These are phyloP conservation scores for Caligus rogercresseyi DNA, from an alignment of 1,140 invertebrate genomes.

Conservation along the genomic window DNA sequence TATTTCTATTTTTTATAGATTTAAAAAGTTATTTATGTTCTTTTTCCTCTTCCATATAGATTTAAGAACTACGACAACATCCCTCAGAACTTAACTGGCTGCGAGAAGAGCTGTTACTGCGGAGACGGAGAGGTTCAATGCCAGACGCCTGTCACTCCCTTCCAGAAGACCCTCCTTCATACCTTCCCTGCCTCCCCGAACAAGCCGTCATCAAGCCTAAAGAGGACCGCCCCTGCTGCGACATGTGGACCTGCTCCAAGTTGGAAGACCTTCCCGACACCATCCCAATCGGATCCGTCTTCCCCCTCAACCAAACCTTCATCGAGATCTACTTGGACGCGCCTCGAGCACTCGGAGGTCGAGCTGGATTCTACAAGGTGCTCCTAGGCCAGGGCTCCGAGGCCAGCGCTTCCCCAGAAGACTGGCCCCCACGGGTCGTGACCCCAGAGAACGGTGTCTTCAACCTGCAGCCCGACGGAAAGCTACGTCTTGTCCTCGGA, in stretches of 20 bases:
- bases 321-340: background rate
- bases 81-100: conserved; percentile 48
- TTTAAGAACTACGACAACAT: conserved; percentile 44
- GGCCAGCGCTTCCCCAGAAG: background rate
- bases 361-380: conserved; percentile 21
- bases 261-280: conserved; percentile 12
- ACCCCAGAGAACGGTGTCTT: background rate
- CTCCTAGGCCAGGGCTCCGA: background rate
- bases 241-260: conserved; percentile 27
- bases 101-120: conserved; percentile 65
- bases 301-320: background rate
- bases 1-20: too few relatives aligned
- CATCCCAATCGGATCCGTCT: background rate
- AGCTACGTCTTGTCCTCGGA: background rate
- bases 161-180: conserved; percentile 47
- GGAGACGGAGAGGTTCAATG: conserved; percentile 68
- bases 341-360: conserved; percentile 14
- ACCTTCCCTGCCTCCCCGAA: conserved; percentile 45
- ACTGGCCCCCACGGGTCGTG: background rate
- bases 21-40: too few relatives aligned
- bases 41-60: too few relatives aligned
- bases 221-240: conserved; percentile 51
- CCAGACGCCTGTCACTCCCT: conserved; percentile 53
- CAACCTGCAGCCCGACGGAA: background rate
- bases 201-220: conserved; percentile 45